Evolutionary conservation across 2,888 invertebrate species (phyloP).

Genomic region (Lacanobia oleracea): DNA sequence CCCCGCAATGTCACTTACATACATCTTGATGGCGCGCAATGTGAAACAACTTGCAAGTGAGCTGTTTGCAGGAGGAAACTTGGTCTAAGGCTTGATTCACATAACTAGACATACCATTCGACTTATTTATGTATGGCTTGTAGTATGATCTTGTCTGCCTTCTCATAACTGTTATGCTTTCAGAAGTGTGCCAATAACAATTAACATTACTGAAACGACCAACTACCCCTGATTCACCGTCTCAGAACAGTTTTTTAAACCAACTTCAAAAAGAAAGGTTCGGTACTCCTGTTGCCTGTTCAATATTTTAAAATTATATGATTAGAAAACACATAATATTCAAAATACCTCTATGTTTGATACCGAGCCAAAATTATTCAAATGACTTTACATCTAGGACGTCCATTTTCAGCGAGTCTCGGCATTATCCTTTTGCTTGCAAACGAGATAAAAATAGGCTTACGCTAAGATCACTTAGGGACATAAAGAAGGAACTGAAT

Average conservation of each 20-base stretch:
- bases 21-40: too few species aligned
- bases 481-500: slow-evolving; percentile 25
- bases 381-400: slow-evolving; percentile 8
- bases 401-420: slow-evolving; percentile 18
- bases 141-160: not conserved
- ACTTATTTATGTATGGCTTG: too few species aligned
- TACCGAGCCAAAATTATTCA: slow-evolving; percentile 2
- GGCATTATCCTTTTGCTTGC: slow-evolving; percentile 25
- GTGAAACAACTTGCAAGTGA: too few species aligned
- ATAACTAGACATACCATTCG: too few species aligned
- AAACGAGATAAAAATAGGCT: slow-evolving; percentile 49
- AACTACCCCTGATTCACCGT: not conserved
- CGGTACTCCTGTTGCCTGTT: too few species aligned
- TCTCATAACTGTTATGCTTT: too few species aligned
- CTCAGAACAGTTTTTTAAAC: too few species aligned
- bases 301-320: too few species aligned
- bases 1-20: too few species aligned
- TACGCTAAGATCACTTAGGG: slow-evolving; percentile 39
- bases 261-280: too few species aligned
- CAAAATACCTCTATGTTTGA: not conserved
- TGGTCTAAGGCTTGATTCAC: too few species aligned
- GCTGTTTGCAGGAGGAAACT: too few species aligned
- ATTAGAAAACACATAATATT: not conserved
- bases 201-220: not conserved
- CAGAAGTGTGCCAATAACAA: not conserved